Conservation (phyloP, 2,888 invertebrate genomes). For the Acanthoscelides obtectus region DNA sequence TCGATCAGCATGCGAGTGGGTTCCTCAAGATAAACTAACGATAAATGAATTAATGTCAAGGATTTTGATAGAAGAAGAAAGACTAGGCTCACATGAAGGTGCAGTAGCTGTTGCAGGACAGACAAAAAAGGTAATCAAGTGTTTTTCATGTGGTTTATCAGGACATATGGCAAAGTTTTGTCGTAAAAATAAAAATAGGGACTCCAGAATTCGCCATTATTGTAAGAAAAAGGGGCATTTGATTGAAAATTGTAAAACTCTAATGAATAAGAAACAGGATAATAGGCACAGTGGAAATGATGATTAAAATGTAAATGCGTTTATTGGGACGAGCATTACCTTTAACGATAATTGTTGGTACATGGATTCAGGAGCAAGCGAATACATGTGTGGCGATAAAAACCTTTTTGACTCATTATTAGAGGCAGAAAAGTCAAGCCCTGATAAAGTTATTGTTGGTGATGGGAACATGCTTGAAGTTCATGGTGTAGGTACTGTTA, state of each 20-base stretch:
- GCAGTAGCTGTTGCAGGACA: constrained; percentile 11
- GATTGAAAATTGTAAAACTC: constrained; percentile 16
- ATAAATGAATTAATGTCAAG: constrained; percentile 22
- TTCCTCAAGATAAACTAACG: constrained; percentile 22
- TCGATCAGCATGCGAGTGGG: constrained; percentile 22
- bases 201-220: constrained; percentile 2
- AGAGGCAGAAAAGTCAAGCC: constrained; percentile 6
- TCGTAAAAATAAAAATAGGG: constrained; percentile 10
- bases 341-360: not conserved
- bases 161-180: constrained; percentile 14
- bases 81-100: constrained; percentile 12
- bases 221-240: constrained; percentile 8
- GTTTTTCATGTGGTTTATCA: constrained; percentile 2
- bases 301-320: not conserved
- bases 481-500: constrained; percentile 21
- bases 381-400: too few relatives aligned
- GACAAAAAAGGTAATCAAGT: constrained; percentile 1
- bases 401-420: too few relatives aligned
- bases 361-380: too few relatives aligned
- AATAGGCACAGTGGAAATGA: not conserved
- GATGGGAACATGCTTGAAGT: constrained; percentile 18
- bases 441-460: constrained; percentile 22
- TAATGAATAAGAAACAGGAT: constrained; percentile 6
- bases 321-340: too few relatives aligned
- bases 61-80: constrained; percentile 19